phyloP scores from a whole-genome alignment of 2,113 vertebrate genomes.

The Neodontobutis hainanensis region DNA sequence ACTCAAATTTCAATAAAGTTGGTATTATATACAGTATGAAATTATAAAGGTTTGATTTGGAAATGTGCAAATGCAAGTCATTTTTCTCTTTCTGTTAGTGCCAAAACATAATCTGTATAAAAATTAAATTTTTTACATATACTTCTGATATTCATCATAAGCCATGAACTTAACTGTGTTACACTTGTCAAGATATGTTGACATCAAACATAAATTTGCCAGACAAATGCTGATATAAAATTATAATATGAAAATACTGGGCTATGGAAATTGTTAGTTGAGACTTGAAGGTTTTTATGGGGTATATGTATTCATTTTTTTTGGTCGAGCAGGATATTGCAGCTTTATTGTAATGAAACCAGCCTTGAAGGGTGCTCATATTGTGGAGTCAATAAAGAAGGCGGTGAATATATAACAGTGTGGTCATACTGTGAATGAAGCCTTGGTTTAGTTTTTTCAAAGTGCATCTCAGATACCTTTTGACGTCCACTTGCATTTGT shows the following conservation, averaged over 20 bases:
- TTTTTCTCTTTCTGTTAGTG: background rate
- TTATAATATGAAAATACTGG: background rate
- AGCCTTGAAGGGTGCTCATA: background rate
- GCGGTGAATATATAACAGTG: background rate
- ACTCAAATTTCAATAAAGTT: no score
- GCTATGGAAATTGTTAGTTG: background rate
- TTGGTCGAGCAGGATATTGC: background rate
- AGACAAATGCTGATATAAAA: background rate
- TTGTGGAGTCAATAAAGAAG: conserved; percentile 4
- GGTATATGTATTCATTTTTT: conserved; percentile 2
- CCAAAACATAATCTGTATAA: background rate
- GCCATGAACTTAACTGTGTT: no score
- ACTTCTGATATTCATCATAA: no score
- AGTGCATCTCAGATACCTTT: no score
- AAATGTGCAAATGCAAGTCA: no score
- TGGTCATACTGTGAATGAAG: background rate
- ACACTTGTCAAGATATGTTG: background rate
- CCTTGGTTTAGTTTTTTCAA: background rate
- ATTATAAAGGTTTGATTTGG: no score
- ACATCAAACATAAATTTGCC: background rate
- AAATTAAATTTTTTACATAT: background rate
- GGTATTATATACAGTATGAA: no score
- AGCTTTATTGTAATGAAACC: background rate
- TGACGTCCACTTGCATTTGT: background rate
- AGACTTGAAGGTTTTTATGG: background rate